These are phyloP conservation scores for Pristionchus japonicus DNA, from an alignment of 2,888 invertebrate species.

Conservation along the genomic window DNA sequence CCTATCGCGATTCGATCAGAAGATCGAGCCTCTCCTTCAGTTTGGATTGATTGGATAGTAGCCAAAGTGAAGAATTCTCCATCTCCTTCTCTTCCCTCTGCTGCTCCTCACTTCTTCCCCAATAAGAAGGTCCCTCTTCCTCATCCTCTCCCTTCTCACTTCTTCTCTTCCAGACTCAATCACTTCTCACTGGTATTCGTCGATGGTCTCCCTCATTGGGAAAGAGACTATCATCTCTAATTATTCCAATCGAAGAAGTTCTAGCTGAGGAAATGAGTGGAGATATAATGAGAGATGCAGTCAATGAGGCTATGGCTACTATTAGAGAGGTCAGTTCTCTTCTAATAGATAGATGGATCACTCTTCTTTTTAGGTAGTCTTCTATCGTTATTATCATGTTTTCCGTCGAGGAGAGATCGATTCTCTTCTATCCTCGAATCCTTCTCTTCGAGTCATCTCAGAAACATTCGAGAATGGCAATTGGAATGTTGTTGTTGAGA, in stretches of 20 bases:
- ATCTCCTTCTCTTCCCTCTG: slow-evolving; percentile 36
- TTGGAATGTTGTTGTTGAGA: slow-evolving; percentile 48
- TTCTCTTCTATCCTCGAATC: slow-evolving; percentile 2
- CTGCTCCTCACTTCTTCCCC: slow-evolving; percentile 36
- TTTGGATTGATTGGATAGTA: slow-evolving; percentile 35
- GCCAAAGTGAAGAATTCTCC: slow-evolving; percentile 16
- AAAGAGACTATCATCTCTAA: slow-evolving; percentile 18
- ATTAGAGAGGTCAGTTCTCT: slow-evolving; percentile 39
- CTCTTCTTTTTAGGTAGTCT: slow-evolving; percentile 37
- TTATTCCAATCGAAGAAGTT: slow-evolving; percentile 38
- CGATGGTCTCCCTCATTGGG: slow-evolving; percentile 39
- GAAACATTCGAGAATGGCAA: slow-evolving; percentile 43
- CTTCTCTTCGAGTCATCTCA: slow-evolving; percentile 14
- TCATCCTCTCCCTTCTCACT: neutral
- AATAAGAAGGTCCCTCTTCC: neutral
- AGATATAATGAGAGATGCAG: slow-evolving; percentile 43
- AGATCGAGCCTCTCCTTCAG: neutral
- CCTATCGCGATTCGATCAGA: slow-evolving; percentile 54
- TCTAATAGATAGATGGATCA: too few relatives aligned
- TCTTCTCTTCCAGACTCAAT: neutral
- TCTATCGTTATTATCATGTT: slow-evolving; percentile 46
- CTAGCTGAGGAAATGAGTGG: slow-evolving; percentile 38
- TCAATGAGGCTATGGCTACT: slow-evolving; percentile 40
- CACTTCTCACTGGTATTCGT: slow-evolving; percentile 37
- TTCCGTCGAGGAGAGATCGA: slow-evolving; percentile 43